Evolutionary conservation across 2,797 vertebrate species (phyloP), one percentile per base, ranked within the genome.

Genomic region (Hybognathus amarus): DNA sequence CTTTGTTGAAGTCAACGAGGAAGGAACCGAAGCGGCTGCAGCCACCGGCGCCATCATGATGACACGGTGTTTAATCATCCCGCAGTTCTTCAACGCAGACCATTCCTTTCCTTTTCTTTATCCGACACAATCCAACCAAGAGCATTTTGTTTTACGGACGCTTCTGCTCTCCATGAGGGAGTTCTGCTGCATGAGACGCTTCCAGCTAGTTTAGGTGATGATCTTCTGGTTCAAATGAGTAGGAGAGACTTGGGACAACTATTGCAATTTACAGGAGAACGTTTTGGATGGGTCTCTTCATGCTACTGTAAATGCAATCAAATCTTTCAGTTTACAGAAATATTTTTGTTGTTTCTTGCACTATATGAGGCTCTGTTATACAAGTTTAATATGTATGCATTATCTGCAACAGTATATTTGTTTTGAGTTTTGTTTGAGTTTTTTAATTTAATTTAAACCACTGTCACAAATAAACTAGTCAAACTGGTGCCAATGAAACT

Each of bases 81-180:
- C 33, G 3, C 18, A 1, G 6, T 0, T 9, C 11, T 85, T 85
- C 17, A 78, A 12, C 0, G 84, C 84, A 6, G 84, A 85, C 6
- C 84, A 85, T 33, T n/a, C 80, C 84, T 4, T 85, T 85, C 74
- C 64, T 85, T n/a, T 85, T 85, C 80, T 82, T 85, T 75, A 85
- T 85, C 73, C 64, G 66, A 76, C 83, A 85, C 71, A 85, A 85
- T 67, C 63, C 83, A 79, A 85, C 78, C 18, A 75, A 75, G 38
- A 81, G 27, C 47, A 38, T 85, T 69, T 54, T 85, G 47, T 85
- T 85, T 52, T 63, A 76, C 0, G 83, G 83, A 54, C 78, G 83
- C 61, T 80, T 76, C 78, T 84, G 77, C 22, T 84, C 67, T 84
- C 54, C 69, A 38, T 82, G 47, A 79, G 64, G 2, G 12, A 13